Conservation (phyloP, 2,113 vertebrate species). For the Ophthalmolycus amberensis region DNA sequence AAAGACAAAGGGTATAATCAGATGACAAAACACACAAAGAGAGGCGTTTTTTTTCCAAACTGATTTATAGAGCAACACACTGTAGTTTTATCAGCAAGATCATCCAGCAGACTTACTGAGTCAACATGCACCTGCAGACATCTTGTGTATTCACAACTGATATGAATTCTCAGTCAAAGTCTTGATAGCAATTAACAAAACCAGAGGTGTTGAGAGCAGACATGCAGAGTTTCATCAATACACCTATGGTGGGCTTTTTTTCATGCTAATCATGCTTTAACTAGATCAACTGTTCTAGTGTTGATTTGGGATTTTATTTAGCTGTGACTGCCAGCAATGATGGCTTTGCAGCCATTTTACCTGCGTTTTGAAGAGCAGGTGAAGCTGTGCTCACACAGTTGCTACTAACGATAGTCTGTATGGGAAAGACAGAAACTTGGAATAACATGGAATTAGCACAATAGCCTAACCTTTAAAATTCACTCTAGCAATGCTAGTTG, state of each 20-base stretch:
- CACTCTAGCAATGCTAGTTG: background rate
- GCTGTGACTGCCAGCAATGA: background rate
- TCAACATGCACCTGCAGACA: conserved; percentile 30
- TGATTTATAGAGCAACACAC: background rate
- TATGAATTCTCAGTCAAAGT: background rate
- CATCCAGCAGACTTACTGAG: background rate
- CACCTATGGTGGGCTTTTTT: background rate
- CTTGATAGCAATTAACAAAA: conserved; percentile 42
- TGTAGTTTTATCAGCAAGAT: background rate
- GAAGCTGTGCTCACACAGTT: background rate
- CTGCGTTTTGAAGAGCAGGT: background rate
- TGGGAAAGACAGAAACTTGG: background rate
- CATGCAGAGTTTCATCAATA: conserved; percentile 42
- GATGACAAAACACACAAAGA: background rate
- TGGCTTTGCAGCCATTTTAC: background rate
- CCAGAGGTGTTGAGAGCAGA: conserved; percentile 24
- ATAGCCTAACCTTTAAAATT: background rate
- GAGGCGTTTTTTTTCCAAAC: background rate
- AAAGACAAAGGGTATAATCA: background rate
- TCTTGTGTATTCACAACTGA: conserved; percentile 30
- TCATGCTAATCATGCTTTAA: background rate
- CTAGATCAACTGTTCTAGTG: too few species aligned
- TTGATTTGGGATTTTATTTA: background rate
- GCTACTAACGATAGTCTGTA: background rate
- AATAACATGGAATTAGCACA: background rate